Base-by-base conservation (phyloP, 2,113 vertebrate genomes). In the Collichthys lucidus region DNA sequence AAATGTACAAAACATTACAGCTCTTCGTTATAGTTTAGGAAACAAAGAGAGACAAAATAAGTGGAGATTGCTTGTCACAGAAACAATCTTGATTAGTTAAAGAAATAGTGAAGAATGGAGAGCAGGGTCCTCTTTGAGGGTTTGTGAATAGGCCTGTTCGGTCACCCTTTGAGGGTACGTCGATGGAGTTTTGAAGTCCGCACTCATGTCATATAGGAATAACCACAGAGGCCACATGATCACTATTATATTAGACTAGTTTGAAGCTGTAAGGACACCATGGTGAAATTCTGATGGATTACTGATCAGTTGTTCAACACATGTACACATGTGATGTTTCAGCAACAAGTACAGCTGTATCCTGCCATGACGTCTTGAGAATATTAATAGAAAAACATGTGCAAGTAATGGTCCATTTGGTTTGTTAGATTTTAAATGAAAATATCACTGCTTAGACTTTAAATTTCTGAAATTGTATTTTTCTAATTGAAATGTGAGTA, bases 1-100 rank as follows among this genome's bases (percentile, higher is more conserved):
- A 91, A 93, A 93, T 95, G 89, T 94, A 93, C 90, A 94, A 92
- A 94, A 94, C 83, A 92, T 92, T 86, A 90, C 80, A 90, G 75
- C 73, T 85, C 81, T 88, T 87, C 49, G 86, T 89, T 88, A 92
- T 68, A 92, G 77, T 90, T 90, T 79, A 87, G 80, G 78, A 80
- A 90, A 80, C 59, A 57, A 40, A 79, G 70, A 84, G 60, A 83
- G 62, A 84, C 31, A 83, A 70, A 76, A 76, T 64, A 76, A 79
- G 80, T 19, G 29, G 80, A 64, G 84, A 88, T 87, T 88, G 90
- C 80, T 89, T 85, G 79, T 83, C 79, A 90, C 84, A 86, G 44
- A 89, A 92, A 92, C 82, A 89, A 90, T 78, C 83, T 72, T 87
- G 83, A 91, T 92, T 88, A 89, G 88, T 91, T 84, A 29, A 29